Evolutionary conservation across 1,140 invertebrate genomes (phyloP).

Genomic region (Penaeus vannamei): DNA sequence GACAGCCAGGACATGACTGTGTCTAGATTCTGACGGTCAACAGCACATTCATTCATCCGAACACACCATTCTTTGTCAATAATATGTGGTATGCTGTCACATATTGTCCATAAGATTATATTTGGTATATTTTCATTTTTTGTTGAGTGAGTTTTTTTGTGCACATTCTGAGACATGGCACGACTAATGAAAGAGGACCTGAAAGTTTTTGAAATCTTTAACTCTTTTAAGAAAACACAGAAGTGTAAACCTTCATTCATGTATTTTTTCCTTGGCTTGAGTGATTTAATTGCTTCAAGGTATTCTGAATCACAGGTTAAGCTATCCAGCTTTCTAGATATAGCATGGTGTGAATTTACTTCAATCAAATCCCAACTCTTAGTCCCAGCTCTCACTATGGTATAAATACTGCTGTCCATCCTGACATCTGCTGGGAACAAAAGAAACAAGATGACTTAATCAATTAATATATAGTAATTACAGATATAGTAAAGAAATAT

Average conservation of each 20-base stretch:
- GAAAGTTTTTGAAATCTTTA: constrained; percentile 35
- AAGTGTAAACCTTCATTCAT: constrained; percentile 47
- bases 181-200: constrained; percentile 32
- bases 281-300: no score
- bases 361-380: no score
- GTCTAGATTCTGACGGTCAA: constrained; percentile 83
- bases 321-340: no score
- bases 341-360: no score
- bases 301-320: no score
- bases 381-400: no score
- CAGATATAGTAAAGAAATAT: no score
- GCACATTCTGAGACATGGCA: background rate
- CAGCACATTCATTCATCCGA: constrained; percentile 68
- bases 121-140: background rate
- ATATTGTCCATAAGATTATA: constrained; percentile 22
- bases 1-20: constrained; percentile 93
- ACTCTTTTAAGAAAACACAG: constrained; percentile 43
- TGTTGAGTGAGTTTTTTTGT: background rate
- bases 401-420: no score
- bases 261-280: background rate
- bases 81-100: constrained; percentile 38
- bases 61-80: constrained; percentile 50
- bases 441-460: no score
- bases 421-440: no score
- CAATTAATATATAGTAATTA: no score